Percentiles rank a stretch among this genome's conserved stretches.
Conservation (phyloP, 2,113 vertebrate genomes). For the Archilochus colubris region DNA sequence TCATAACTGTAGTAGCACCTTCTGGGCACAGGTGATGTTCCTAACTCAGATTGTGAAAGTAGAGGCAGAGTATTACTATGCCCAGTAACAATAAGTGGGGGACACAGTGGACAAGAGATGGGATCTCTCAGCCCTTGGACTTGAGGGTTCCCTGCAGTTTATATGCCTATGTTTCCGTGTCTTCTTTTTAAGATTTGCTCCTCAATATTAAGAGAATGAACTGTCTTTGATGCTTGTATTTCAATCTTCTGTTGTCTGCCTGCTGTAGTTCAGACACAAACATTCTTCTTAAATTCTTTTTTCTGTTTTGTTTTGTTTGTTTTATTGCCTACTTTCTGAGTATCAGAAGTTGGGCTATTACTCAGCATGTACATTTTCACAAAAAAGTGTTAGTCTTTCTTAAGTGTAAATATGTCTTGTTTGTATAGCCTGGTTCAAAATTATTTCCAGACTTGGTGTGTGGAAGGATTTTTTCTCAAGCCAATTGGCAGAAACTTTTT, state of each 20-base stretch:
- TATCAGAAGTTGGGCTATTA: not conserved
- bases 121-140: not conserved
- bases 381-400: not conserved
- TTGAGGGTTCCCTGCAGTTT: not conserved
- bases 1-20: not conserved
- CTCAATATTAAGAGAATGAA: not conserved
- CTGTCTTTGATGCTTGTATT: not conserved
- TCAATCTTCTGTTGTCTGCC: not conserved
- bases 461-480: not conserved
- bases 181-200: not conserved
- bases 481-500: not conserved
- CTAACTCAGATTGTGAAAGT: not conserved
- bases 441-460: not conserved
- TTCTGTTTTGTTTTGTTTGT: not conserved
- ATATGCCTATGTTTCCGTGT: not conserved
- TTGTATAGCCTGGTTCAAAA: not conserved
- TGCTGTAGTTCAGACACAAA: not conserved
- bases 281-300: not conserved
- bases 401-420: not conserved
- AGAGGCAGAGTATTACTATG: not conserved
- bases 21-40: not conserved
- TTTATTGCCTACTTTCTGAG: not conserved
- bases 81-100: not conserved
- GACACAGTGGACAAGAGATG: not conserved
- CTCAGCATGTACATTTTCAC: not conserved